A percentile compares a stretch with the other conserved stretches of the same genome.
Conservation (phyloP, 2,113 vertebrate species). For the Salvator merianae region DNA sequence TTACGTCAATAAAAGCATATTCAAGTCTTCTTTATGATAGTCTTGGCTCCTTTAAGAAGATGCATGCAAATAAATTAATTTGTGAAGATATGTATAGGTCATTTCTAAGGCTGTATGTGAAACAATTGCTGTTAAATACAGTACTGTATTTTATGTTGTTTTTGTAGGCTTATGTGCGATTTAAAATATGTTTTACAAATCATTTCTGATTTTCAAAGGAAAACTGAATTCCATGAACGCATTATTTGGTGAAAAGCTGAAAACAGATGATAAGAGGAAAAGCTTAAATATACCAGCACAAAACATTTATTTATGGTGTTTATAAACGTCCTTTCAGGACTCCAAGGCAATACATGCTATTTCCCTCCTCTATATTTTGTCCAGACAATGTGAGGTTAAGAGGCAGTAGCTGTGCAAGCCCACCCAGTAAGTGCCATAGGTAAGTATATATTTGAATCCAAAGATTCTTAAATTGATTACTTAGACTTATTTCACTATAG, state of each 20-base stretch:
- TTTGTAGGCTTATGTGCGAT: neutral
- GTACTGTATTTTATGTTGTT: neutral
- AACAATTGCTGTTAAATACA: neutral
- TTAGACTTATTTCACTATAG: too few species aligned
- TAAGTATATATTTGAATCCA: too few species aligned
- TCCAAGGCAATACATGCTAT: neutral
- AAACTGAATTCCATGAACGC: neutral
- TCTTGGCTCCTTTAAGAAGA: conserved; percentile 6
- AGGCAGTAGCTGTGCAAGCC: too few species aligned
- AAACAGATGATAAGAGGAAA: neutral
- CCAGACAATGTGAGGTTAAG: too few species aligned
- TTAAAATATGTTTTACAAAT: neutral
- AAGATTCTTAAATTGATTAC: too few species aligned
- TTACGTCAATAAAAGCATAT: neutral
- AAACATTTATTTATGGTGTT: too few species aligned
- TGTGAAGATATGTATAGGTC: neutral
- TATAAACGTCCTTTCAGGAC: too few species aligned
- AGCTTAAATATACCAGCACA: neutral
- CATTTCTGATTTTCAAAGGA: neutral
- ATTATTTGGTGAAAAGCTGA: neutral
- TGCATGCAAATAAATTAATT: neutral
- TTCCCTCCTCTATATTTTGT: neutral
- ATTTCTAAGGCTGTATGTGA: neutral
- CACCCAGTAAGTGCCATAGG: too few species aligned
- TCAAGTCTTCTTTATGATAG: neutral